Conservation (phyloP, 2,797 vertebrate genomes). For the Pseudomugil gertrudae region DNA sequence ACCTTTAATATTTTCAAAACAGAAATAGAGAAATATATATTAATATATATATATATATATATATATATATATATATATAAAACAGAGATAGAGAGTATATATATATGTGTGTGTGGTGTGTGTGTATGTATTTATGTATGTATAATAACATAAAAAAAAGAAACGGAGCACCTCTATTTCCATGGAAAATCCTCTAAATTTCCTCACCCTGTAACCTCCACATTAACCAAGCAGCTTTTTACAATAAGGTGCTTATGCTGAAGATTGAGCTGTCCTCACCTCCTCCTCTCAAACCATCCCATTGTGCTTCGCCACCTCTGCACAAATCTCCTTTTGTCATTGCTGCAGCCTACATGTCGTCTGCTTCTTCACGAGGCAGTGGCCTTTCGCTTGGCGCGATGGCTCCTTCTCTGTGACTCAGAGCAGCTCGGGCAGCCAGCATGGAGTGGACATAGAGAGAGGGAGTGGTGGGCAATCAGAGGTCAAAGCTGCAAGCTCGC, state of each 20-base stretch:
- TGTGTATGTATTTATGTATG: no score
- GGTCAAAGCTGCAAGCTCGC: constrained; percentile 65
- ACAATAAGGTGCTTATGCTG: constrained; percentile 61
- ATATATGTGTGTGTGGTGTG: no score
- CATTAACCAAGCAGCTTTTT: constrained; percentile 59
- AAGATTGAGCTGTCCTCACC: constrained; percentile 59
- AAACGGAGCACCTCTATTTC: not conserved
- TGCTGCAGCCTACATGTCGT: constrained; percentile 47
- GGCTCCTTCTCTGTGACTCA: constrained; percentile 73
- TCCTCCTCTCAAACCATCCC: constrained; percentile 66
- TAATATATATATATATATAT: no score
- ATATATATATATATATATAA: no score
- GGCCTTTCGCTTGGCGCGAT: constrained; percentile 39
- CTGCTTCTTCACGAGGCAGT: constrained; percentile 37
- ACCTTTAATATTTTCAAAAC: not conserved
- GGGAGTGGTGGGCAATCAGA: constrained; percentile 51
- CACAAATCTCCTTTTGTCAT: constrained; percentile 73
- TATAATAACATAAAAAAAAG: not conserved
- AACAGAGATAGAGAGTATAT: no score
- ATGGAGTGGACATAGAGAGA: not conserved
- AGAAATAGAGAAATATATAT: not conserved
- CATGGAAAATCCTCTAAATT: constrained; percentile 53
- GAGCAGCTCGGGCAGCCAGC: constrained; percentile 46
- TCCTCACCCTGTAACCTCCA: constrained; percentile 30
- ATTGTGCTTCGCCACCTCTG: constrained; percentile 75